A percentile compares a stretch with the other conserved stretches of the same genome.
These are phyloP conservation scores for Arvicola amphibius DNA, from an alignment of 2,797 vertebrate genomes.

Conservation along the genomic window DNA sequence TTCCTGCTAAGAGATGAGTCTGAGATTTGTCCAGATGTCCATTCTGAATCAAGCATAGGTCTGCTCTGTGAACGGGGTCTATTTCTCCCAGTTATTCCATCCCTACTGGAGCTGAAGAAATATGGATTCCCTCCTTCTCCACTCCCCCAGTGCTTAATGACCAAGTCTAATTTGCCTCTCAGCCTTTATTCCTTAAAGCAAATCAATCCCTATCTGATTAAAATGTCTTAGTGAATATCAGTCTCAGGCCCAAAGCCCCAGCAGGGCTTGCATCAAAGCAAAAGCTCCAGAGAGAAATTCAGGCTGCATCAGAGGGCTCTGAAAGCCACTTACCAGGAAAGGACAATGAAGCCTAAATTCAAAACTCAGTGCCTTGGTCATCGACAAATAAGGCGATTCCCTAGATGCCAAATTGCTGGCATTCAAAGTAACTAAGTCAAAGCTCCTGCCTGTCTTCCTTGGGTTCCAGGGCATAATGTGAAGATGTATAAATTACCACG, in stretches of 20 bases:
- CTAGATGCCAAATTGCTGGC: conserved; percentile 56
- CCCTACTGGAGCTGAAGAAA: conserved; percentile 12
- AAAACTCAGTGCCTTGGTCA: conserved; percentile 14
- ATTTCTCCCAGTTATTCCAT: conserved; percentile 47
- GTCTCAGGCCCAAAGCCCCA: neutral
- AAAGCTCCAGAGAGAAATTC: conserved; percentile 11
- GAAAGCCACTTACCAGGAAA: neutral
- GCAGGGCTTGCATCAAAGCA: neutral
- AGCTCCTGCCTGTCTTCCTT: conserved; percentile 37
- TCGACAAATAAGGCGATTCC: neutral
- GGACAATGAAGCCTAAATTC: conserved; percentile 58
- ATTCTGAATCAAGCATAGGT: neutral
- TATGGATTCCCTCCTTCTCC: neutral
- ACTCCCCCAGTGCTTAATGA: conserved; percentile 4
- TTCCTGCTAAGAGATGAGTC: conserved; percentile 12
- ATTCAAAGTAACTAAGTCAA: conserved; percentile 68
- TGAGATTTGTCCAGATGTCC: conserved; percentile 2
- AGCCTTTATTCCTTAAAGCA: conserved; percentile 42
- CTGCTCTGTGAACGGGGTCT: conserved; percentile 5
- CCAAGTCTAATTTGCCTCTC: conserved; percentile 58
- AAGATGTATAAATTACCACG: conserved; percentile 26
- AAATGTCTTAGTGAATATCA: conserved; percentile 47
- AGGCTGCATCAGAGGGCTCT: neutral
- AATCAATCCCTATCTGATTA: conserved; percentile 72
- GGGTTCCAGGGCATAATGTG: conserved; percentile 24